Percentiles rank a stretch among this genome's conserved stretches.
Conservation (phyloP, 2,797 vertebrate species). For the Oryzias sinensis region DNA sequence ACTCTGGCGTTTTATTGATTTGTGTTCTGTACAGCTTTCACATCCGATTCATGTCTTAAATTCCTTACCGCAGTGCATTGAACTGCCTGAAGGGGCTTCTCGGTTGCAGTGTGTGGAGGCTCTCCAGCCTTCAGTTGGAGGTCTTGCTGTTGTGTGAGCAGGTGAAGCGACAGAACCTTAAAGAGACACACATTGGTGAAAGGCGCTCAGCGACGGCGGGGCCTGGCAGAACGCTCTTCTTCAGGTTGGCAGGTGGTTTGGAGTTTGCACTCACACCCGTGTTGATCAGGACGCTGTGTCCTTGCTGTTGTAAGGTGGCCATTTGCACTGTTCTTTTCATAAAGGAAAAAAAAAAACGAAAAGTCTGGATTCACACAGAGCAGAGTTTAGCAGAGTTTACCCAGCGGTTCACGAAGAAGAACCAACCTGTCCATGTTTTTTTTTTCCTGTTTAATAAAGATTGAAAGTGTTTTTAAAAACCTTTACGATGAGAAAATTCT, state of each 20-base stretch:
- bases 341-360: slow-evolving; percentile 37
- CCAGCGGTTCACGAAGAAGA: not conserved
- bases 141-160: slow-evolving; percentile 29
- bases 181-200: slow-evolving; percentile 17
- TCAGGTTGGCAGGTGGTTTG: slow-evolving; percentile 15
- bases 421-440: not conserved
- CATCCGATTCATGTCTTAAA: slow-evolving; percentile 38
- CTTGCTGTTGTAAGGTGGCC: slow-evolving; percentile 29
- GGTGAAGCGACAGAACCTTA: slow-evolving; percentile 17
- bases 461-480: not conserved
- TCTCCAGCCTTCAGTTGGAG: slow-evolving; percentile 8
- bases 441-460: not conserved
- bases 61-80: slow-evolving; percentile 4
- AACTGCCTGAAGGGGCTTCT: slow-evolving; percentile 16
- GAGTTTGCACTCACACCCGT: slow-evolving; percentile 22
- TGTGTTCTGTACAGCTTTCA: slow-evolving; percentile 12
- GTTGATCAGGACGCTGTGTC: slow-evolving; percentile 21
- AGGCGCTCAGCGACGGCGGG: slow-evolving; percentile 28
- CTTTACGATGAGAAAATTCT: not conserved
- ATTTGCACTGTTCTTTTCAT: slow-evolving; percentile 21
- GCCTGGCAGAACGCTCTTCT: slow-evolving; percentile 1
- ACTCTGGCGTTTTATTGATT: slow-evolving; percentile 23
- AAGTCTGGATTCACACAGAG: slow-evolving; percentile 12
- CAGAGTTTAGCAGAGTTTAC: not conserved
- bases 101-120: slow-evolving; percentile 28